Evolutionary conservation across 2,113 vertebrate genomes (phyloP), one percentile per base, ranked within the genome.

Genomic region (Rallus limicola): DNA sequence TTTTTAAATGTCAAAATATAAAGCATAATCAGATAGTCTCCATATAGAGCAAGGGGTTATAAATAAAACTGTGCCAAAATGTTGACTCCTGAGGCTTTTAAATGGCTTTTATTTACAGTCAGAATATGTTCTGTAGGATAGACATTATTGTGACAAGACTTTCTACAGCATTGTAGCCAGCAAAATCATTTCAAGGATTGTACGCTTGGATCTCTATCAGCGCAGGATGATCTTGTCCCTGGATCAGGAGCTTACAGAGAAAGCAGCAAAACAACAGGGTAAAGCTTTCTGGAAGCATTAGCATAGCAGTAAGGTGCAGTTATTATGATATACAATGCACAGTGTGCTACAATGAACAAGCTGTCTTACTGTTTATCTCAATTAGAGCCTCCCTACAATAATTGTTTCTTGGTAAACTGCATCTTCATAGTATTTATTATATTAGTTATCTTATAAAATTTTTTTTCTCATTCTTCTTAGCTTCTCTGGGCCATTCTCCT

Each of bases 51-150:
- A 64, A 15, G 11, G 20, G 38, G 31, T 55, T 92, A 42, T 56
- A 65, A 88, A 85, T 17, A 74, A 5, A 80, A 13, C n/a, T 58
- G 18, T 69, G 15, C n/a, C 50, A 25, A 40, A 70, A 17, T n/a
- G 40, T 86, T 89, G 86, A 86, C 59, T 94, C 28, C 13, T 38
- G 58, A 59, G 28, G 46, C 46, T 93, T 92, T 84, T 86, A 42
- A 89, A 91, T 40, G 29, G 42, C 44, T 91, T 84, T 88, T 85
- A 85, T 91, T 93, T 96, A 89, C 53, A 56, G 36, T 65, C 46
- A 91, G 50, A 88, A 72, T 25, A 63, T 76, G 71, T 55, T 77
- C 65, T 55, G 18, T 20, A 65, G 58, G 82, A 82, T 3, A 86
- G 58, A 17, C 31, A 86, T 60, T n/a, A 65, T 25, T 71, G 77